Evolutionary conservation across 2,888 invertebrate species (phyloP).

Genomic region (Eurois occulta): DNA sequence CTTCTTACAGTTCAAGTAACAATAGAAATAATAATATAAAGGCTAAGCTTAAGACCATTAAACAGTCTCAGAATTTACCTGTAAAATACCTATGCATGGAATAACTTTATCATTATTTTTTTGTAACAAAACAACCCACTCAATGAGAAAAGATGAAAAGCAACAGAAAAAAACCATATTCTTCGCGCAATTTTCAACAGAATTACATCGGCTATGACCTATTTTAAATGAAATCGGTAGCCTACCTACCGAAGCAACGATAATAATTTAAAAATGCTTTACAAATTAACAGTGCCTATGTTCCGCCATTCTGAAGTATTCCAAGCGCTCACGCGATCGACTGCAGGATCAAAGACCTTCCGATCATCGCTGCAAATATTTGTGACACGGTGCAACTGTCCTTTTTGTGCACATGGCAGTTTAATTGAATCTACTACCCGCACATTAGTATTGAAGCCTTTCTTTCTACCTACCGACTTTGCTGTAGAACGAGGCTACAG

Average conservation of each 20-base stretch:
- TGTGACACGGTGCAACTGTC: constrained; percentile 27
- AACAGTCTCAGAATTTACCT: neutral
- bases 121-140: neutral
- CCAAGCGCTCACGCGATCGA: neutral
- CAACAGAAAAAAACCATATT: neutral
- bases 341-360: constrained; percentile 22
- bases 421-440: constrained; percentile 19
- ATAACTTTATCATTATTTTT: neutral
- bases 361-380: constrained; percentile 19
- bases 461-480: neutral
- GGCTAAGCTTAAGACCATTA: neutral
- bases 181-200: neutral
- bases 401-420: constrained; percentile 20
- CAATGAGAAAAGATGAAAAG: neutral
- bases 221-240: neutral
- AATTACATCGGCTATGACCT: neutral
- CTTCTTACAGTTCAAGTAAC: too few relatives aligned
- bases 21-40: neutral
- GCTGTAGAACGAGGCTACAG: neutral
- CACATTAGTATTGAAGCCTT: neutral
- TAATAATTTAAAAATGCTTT: neutral
- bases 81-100: neutral
- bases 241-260: neutral
- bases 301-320: neutral
- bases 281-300: constrained; percentile 5